phyloP scores from a whole-genome alignment of 2,797 vertebrate genomes.

The Gastrophryne carolinensis region DNA sequence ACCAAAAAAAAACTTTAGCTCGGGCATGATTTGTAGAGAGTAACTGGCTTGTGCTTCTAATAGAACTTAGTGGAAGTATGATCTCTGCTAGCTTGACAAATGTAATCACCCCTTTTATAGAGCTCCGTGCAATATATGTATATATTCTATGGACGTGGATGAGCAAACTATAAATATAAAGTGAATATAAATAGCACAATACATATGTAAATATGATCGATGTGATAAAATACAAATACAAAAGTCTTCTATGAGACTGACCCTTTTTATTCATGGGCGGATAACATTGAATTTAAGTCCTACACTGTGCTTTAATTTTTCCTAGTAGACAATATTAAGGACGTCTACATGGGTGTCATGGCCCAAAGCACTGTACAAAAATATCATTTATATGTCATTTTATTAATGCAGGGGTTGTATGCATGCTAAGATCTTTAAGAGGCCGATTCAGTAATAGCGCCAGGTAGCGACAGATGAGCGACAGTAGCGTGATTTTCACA shows the following conservation, averaged over 20 bases:
- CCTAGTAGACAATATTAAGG: too few species aligned
- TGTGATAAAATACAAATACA: neutral
- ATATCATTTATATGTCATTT: too few species aligned
- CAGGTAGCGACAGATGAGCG: too few species aligned
- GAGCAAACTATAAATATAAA: neutral
- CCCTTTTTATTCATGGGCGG: too few species aligned
- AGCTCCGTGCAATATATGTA: conserved; percentile 12
- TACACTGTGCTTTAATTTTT: too few species aligned
- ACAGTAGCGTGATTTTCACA: too few species aligned
- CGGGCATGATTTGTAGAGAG: conserved; percentile 87
- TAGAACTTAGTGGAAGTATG: conserved; percentile 53
- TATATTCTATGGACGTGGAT: neutral
- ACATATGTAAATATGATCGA: neutral
- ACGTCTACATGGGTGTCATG: too few species aligned
- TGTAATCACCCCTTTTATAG: conserved; percentile 11
- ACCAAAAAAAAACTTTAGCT: conserved; percentile 82
- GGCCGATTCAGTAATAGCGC: too few species aligned
- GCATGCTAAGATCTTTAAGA: too few species aligned
- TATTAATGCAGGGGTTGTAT: too few species aligned
- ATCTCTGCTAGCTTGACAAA: conserved; percentile 20
- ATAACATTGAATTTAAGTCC: too few species aligned
- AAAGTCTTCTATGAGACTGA: neutral
- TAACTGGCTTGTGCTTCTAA: conserved; percentile 66
- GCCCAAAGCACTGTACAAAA: too few species aligned
- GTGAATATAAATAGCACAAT: neutral